Conservation (phyloP, 2,888 invertebrate genomes). For the Bimastos eiseni region DNA sequence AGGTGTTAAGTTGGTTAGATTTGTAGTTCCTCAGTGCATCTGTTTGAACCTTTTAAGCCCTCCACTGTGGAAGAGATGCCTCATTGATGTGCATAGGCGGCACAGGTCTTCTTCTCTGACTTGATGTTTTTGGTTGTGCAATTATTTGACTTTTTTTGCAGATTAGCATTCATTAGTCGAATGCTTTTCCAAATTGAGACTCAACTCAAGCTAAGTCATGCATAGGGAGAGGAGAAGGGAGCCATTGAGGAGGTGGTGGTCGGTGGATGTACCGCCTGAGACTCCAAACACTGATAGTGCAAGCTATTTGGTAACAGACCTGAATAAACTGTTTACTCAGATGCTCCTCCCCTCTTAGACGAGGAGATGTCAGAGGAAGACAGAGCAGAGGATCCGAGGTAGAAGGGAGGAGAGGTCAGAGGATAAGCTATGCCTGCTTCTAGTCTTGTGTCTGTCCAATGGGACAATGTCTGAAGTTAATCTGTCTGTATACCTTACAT, state of each 20-base stretch:
- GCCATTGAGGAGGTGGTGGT: neutral
- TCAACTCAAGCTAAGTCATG: neutral
- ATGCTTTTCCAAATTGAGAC: neutral
- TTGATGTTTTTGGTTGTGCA: neutral
- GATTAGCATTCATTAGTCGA: neutral
- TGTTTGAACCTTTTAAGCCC: neutral
- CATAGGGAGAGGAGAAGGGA: neutral
- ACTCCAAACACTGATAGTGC: slow-evolving; percentile 5
- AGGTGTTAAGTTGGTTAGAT: neutral
- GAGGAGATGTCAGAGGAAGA: neutral
- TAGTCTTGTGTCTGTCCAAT: neutral
- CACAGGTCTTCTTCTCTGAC: neutral
- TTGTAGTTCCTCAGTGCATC: neutral
- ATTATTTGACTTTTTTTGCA: neutral
- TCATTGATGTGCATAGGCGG: neutral
- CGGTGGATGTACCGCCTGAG: neutral
- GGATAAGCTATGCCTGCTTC: neutral
- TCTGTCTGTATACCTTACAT: neutral
- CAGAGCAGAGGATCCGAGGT: neutral
- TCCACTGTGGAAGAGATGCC: neutral
- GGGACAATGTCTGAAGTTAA: neutral
- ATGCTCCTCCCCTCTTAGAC: slow-evolving; percentile 8
- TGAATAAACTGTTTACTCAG: slow-evolving; percentile 22
- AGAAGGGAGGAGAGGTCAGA: neutral
- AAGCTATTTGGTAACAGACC: slow-evolving; percentile 9